Evolutionary conservation across 2,797 vertebrate species (phyloP), one percentile per base, ranked within the genome.

Genomic region (Pipistrellus pipistrellus): DNA sequence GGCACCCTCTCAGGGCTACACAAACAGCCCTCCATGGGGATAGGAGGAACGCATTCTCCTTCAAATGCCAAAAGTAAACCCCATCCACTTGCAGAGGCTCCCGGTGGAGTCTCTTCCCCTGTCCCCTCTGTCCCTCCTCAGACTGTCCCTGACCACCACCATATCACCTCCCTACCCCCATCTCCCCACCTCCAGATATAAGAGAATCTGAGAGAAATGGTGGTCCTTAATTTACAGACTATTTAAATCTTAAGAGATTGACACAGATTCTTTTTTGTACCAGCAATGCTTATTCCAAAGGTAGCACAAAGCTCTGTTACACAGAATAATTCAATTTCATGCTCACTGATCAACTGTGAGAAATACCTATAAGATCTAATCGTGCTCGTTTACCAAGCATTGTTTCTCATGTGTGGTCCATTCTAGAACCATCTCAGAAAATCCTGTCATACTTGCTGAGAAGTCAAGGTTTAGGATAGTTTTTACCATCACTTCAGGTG

Each of bases 41-140:
- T 5, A 6, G 20, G 25, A 35, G 21, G 35, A 57, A 2, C 0
- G 18, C 17, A 23, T 44, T 12, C n/a, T 14, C 12, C 17, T 0
- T 72, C 30, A 20, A 20, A 35, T 30, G 3, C 15, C 9, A 20
- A 55, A 35, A 27, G 76, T 30, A 27, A 59, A 62, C n/a, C n/a
- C 57, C n/a, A 13, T 2, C 30, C 18, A 3, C 25, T 12, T 0
- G 51, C 7, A 23, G 55, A 46, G 6, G 2, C 1, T 0, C 14
- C 35, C 12, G 8, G 21, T 69, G 27, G 4, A 1, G 11, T 41
- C 2, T 0, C 46, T 25, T 20, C 38, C 9, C 21, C 25, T 20
- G 35, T 14, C 8, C 12, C 7, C 25, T 64, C 41, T 14, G 21
- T 21, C 41, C 14, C 20, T 13, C 25, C 46, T n/a, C 62, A 8